Evolutionary conservation across 2,113 vertebrate genomes (phyloP).

Genomic region (Columba livia): DNA sequence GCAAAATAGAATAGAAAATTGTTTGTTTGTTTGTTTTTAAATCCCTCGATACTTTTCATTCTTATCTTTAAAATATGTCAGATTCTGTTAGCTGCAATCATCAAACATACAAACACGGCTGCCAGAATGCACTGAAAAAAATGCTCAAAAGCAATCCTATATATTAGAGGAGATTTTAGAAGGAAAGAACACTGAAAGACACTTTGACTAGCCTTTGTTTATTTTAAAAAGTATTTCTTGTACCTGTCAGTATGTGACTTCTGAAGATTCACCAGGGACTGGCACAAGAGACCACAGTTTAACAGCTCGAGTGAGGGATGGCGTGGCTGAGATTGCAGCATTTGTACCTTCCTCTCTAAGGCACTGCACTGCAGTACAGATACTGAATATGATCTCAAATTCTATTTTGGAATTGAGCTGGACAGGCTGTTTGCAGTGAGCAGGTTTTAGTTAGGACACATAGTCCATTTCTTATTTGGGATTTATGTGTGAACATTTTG

Average conservation of each 20-base stretch:
- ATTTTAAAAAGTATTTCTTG: background rate
- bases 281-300: constrained; percentile 22
- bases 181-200: background rate
- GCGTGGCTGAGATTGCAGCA: constrained; percentile 53
- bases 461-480: background rate
- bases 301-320: constrained; percentile 14
- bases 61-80: background rate
- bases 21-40: background rate
- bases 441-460: background rate
- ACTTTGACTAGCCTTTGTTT: background rate
- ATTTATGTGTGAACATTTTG: background rate
- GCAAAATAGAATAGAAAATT: background rate
- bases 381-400: constrained; percentile 31
- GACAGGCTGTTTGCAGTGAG: background rate
- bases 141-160: background rate
- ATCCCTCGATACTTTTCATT: background rate
- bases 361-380: constrained; percentile 63
- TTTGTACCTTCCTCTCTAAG: constrained; percentile 35
- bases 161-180: background rate
- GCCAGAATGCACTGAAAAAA: background rate
- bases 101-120: background rate
- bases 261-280: background rate
- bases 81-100: background rate
- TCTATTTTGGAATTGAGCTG: constrained; percentile 34
- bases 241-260: background rate